Evolutionary conservation across 2,888 invertebrate genomes (phyloP).

Genomic region (Nasonia oneida): DNA sequence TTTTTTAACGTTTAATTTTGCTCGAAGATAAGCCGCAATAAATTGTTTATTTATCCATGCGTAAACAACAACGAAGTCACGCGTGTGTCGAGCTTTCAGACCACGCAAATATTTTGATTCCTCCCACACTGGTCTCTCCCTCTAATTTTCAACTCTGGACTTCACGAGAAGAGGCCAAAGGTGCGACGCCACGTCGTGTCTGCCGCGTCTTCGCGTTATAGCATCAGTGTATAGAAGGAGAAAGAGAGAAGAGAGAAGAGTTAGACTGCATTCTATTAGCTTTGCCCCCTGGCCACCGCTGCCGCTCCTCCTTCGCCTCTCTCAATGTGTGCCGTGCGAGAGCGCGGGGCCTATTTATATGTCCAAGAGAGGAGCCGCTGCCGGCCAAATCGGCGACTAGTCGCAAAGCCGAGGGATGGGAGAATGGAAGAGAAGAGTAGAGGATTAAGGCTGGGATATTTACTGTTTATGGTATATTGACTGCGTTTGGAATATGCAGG

Average conservation of each 20-base stretch:
- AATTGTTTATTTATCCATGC: not conserved
- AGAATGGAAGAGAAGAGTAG: not conserved
- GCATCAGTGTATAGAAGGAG: not conserved
- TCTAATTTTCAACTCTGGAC: not conserved
- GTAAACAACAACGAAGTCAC: not conserved
- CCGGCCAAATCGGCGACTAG: slow-evolving; percentile 29
- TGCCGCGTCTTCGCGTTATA: not conserved
- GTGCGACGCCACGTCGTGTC: slow-evolving; percentile 23
- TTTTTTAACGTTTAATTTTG: too few relatives aligned
- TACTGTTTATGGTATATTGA: not conserved
- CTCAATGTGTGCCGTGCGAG: not conserved
- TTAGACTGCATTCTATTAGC: slow-evolving; percentile 51
- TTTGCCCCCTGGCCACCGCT: slow-evolving; percentile 10
- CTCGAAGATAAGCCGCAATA: not conserved
- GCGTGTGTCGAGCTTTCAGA: not conserved
- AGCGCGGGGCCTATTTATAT: slow-evolving; percentile 41
- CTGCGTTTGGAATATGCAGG: not conserved
- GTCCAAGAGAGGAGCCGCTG: slow-evolving; percentile 19
- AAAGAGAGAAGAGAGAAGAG: not conserved
- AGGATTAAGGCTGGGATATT: not conserved
- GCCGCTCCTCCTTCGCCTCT: not conserved
- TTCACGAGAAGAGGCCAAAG: slow-evolving; percentile 5
- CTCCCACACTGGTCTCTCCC: slow-evolving; percentile 7
- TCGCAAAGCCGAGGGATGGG: slow-evolving; percentile 19
- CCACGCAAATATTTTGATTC: slow-evolving; percentile 43